phyloP scores from a whole-genome alignment of 2,113 vertebrate genomes.

The Ia io region DNA sequence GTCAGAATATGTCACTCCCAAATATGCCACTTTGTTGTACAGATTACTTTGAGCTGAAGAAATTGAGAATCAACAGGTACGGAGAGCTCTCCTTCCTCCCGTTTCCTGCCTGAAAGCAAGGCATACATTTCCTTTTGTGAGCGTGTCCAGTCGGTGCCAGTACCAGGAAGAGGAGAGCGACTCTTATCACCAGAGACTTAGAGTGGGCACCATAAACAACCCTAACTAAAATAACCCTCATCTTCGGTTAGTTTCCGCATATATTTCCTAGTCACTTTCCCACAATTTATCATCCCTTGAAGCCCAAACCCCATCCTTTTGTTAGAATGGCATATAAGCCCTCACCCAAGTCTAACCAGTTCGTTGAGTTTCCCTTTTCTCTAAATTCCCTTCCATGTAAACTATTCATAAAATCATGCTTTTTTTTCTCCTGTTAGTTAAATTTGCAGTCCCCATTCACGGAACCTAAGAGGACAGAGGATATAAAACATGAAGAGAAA shows the following conservation, averaged over 20 bases:
- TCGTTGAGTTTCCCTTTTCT: conserved; percentile 1
- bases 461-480: not conserved
- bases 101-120: not conserved
- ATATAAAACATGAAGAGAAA: not conserved
- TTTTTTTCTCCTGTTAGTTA: not conserved
- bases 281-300: not conserved
- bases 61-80: not conserved
- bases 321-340: not conserved
- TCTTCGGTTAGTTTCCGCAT: not conserved
- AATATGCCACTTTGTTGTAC: not conserved
- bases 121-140: not conserved
- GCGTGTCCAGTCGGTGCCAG: not conserved
- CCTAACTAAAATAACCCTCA: not conserved
- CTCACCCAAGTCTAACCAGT: not conserved
- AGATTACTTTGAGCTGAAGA: not conserved
- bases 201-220: not conserved
- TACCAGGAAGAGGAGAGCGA: not conserved
- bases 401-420: not conserved
- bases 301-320: not conserved
- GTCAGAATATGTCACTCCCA: not conserved
- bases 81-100: not conserved
- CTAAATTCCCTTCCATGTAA: not conserved
- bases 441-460: not conserved
- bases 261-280: not conserved
- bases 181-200: not conserved